Conservation (phyloP, 2,888 invertebrate genomes). For the Gibbula magus region DNA sequence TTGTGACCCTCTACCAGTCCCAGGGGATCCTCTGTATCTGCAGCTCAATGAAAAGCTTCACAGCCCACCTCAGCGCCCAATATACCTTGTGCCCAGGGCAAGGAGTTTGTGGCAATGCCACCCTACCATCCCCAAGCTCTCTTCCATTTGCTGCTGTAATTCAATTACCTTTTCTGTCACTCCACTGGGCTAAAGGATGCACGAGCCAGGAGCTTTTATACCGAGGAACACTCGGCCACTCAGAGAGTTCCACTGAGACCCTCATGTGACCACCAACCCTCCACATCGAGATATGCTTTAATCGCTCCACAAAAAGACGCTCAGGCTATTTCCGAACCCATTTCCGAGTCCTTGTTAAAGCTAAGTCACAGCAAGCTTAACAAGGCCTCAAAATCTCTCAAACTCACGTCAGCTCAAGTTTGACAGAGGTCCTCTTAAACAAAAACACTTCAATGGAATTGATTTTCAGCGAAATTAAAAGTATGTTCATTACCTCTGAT, state of each 20-base stretch:
- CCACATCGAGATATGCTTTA: background rate
- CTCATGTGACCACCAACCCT: background rate
- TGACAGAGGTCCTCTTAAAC: background rate
- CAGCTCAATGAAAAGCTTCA: background rate
- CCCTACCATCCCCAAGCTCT: background rate
- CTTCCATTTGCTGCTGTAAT: conserved; percentile 24
- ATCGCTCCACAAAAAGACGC: conserved; percentile 11
- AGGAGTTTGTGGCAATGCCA: background rate
- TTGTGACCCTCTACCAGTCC: background rate
- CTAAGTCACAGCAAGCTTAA: background rate
- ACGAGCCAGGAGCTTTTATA: conserved; percentile 10
- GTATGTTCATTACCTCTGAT: too few relatives aligned
- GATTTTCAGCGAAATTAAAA: too few relatives aligned
- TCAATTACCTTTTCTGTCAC: conserved; percentile 28
- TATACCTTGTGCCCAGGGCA: conserved; percentile 2
- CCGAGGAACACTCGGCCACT: background rate
- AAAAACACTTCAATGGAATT: background rate
- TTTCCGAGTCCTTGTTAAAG: background rate
- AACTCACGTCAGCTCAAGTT: background rate
- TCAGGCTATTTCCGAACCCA: conserved; percentile 11
- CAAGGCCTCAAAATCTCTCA: conserved; percentile 8
- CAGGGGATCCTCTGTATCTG: too few relatives aligned
- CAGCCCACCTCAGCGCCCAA: background rate
- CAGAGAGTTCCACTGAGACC: background rate
- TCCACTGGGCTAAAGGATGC: background rate